Evolutionary conservation across 35 echinoderm and acorn worm genomes (phyloP).

Genomic region (Diadema setosum): DNA sequence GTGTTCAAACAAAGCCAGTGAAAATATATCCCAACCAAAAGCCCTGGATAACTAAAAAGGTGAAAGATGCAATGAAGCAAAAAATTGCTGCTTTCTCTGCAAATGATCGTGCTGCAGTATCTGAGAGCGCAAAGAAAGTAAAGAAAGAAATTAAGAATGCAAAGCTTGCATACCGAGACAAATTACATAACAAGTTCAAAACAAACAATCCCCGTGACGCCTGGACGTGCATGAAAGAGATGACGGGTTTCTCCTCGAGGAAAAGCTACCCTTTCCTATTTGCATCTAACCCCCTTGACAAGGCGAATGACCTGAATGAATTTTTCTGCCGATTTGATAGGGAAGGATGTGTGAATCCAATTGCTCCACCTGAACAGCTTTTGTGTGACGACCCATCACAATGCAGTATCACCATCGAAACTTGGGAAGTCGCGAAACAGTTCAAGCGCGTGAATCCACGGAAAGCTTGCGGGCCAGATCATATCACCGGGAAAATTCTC

Average conservation of each 20-base stretch:
- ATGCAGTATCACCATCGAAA: background rate
- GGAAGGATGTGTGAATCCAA: too few species aligned
- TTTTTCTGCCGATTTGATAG: slow-evolving; percentile 3
- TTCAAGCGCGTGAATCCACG: background rate
- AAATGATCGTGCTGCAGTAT: background rate
- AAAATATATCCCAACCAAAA: background rate
- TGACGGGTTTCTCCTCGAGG: background rate
- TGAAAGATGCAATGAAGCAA: background rate
- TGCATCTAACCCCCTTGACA: background rate
- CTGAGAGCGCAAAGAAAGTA: background rate
- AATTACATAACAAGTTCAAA: background rate
- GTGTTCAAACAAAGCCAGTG: background rate
- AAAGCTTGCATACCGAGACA: background rate
- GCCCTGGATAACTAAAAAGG: background rate
- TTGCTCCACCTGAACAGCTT: too few species aligned
- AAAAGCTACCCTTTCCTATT: background rate
- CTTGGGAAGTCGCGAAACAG: background rate
- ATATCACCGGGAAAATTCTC: too few species aligned
- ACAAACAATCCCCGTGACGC: background rate
- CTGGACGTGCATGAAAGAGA: background rate
- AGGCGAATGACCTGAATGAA: background rate
- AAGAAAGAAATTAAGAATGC: background rate
- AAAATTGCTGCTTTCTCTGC: background rate
- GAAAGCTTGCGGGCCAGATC: too few species aligned
- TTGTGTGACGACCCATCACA: background rate